Evolutionary conservation across 2,113 vertebrate species (phyloP).

Genomic region (Gallinago paraguaiae): DNA sequence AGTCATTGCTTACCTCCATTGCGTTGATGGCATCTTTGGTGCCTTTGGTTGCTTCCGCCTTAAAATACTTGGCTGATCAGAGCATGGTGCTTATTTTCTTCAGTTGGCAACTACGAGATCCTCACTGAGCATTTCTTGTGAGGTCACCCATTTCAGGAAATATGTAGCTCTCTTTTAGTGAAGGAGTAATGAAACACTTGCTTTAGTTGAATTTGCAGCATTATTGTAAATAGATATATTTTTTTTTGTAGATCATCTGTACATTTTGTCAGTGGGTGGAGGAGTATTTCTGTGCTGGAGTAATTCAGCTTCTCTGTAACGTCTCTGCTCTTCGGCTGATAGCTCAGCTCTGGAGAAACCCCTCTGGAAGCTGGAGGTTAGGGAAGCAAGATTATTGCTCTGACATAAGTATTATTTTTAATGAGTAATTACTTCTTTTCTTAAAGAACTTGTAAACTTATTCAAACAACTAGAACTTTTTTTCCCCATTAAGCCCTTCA

Average conservation of each 20-base stretch:
- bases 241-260: constrained; percentile 69
- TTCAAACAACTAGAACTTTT: background rate
- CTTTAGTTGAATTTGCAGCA: constrained; percentile 45
- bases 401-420: constrained; percentile 11
- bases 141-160: constrained; percentile 12
- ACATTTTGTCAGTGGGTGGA: constrained; percentile 32
- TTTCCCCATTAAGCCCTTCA: background rate
- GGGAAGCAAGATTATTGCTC: constrained; percentile 35
- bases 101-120: background rate
- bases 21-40: background rate
- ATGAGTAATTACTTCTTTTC: constrained; percentile 57
- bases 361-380: constrained; percentile 6
- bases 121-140: constrained; percentile 15
- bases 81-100: background rate
- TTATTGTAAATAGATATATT: constrained; percentile 74
- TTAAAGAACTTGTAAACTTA: constrained; percentile 58
- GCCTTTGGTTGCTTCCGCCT: constrained; percentile 29
- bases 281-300: constrained; percentile 30
- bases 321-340: constrained; percentile 50
- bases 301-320: constrained; percentile 5
- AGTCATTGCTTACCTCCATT: background rate
- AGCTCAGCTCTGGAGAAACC: constrained; percentile 6
- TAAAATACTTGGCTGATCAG: background rate
- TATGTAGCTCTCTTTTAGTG: background rate
- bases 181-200: constrained; percentile 15